Evolutionary conservation across 1,140 invertebrate species (phyloP).

Genomic region (Pseudomyrmex concolor): DNA sequence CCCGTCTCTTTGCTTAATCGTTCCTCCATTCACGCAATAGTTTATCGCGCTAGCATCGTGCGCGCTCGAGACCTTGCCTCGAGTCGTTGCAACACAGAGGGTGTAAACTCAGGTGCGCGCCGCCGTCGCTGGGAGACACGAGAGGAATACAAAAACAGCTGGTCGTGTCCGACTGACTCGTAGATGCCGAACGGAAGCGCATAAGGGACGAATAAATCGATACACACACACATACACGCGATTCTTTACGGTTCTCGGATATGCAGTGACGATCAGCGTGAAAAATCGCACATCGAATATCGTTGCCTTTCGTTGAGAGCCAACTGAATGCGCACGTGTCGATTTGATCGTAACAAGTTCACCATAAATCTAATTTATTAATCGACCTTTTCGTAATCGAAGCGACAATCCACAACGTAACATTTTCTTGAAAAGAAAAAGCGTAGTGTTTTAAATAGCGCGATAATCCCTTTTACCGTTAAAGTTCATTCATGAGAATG

Average conservation of each 20-base stretch:
- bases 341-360: neutral
- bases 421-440: neutral
- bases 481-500: constrained; percentile 12
- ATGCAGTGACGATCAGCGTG: no score
- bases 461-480: neutral
- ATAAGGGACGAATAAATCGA: constrained; percentile 41
- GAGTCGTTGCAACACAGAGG: constrained; percentile 14
- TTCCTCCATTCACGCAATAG: constrained; percentile 21
- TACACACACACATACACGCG: neutral
- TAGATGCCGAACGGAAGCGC: constrained; percentile 46
- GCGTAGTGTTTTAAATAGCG: neutral
- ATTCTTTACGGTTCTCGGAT: no score
- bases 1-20: neutral
- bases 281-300: no score
- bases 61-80: constrained; percentile 47
- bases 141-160: constrained; percentile 33
- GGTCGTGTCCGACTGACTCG: neutral
- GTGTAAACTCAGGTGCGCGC: constrained; percentile 37
- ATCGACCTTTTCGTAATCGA: neutral
- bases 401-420: neutral
- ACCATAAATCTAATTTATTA: constrained; percentile 1
- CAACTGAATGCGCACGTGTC: constrained; percentile 29
- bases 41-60: constrained; percentile 7
- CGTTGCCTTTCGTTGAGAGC: neutral
- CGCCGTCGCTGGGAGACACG: constrained; percentile 27